phyloP scores from a whole-genome alignment of 2,113 vertebrate species.

The Paradoxurus hermaphroditus region DNA sequence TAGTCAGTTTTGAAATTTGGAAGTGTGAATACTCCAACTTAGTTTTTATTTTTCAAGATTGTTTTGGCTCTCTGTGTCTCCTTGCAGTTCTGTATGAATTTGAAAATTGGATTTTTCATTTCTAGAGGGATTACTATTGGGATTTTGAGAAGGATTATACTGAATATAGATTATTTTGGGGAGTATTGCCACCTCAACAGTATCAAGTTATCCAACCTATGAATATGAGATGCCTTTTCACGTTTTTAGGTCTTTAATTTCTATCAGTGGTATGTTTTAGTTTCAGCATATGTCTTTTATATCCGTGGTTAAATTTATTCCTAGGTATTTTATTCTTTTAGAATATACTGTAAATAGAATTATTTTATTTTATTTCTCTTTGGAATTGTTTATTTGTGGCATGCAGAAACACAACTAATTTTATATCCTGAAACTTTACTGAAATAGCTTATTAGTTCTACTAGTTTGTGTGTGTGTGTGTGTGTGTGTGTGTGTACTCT shows the following conservation, averaged over 20 bases:
- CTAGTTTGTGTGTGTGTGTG: not conserved
- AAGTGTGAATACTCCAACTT: not conserved
- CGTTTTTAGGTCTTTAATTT: not conserved
- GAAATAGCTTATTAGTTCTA: not conserved
- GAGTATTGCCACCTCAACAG: not conserved
- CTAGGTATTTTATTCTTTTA: not conserved
- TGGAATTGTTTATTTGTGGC: not conserved
- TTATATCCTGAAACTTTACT: not conserved
- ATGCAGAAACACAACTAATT: not conserved
- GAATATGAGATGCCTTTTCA: not conserved
- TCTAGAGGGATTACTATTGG: not conserved
- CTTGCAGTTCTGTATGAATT: not conserved
- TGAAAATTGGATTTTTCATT: not conserved
- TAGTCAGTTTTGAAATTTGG: not conserved
- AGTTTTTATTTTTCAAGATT: not conserved
- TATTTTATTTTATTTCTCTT: not conserved
- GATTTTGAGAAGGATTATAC: not conserved
- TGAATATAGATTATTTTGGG: constrained; percentile 3
- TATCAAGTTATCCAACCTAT: not conserved
- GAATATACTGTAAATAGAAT: not conserved
- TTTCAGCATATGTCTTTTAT: not conserved
- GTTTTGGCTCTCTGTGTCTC: not conserved
- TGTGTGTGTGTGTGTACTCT: not conserved
- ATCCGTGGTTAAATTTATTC: not conserved
- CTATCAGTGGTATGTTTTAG: not conserved